Evolutionary conservation across 2,113 vertebrate species (phyloP), one percentile per base, ranked within the genome.

Genomic region (Accipiter cooperii): DNA sequence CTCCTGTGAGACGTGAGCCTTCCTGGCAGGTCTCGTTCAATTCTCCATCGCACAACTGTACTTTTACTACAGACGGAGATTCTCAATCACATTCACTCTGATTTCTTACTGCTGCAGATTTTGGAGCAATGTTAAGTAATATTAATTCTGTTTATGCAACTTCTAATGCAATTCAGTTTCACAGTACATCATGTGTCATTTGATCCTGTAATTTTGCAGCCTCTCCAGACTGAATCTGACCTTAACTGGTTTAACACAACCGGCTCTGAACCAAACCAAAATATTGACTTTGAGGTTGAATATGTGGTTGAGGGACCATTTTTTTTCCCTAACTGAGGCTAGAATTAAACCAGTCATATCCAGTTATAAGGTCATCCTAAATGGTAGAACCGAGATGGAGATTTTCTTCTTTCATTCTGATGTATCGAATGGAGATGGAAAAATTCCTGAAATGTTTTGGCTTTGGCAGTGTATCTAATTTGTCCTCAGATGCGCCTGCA

Each of bases 391-490:
- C 0, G 3, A 89, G 81, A 71, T 26, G 70, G 33, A 95, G 77
- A 85, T 93, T 95, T 97, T 90, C 76, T 87, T 88, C 65, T 73
- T 93, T 96, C 74, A 66, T 65, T 84, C 46, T 84, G 70, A 81
- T 91, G 52, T 64, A 77, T 82, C 63, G 79, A 69, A 55, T 15
- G n/a, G 80, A 95, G 84, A 96, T 49, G 79, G 84, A 93, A 91
- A 92, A 90, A 88, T 86, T 97, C 77, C 70, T 95, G 80, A 84
- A 93, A 94, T 81, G 16, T 92, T 96, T 96, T 71, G 87, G 89
- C 76, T 96, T 96, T 97, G 94, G 77, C 82, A 89, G 66, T 42
- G 22, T 73, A 95, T 40, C 21, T 77, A 46, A 79, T 89, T 84
- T 95, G 92, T 93, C 89, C 92, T 95, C 76, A 92, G 65, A 86